Conservation (phyloP, 2,797 vertebrate genomes). For the Mastacembelus armatus region DNA sequence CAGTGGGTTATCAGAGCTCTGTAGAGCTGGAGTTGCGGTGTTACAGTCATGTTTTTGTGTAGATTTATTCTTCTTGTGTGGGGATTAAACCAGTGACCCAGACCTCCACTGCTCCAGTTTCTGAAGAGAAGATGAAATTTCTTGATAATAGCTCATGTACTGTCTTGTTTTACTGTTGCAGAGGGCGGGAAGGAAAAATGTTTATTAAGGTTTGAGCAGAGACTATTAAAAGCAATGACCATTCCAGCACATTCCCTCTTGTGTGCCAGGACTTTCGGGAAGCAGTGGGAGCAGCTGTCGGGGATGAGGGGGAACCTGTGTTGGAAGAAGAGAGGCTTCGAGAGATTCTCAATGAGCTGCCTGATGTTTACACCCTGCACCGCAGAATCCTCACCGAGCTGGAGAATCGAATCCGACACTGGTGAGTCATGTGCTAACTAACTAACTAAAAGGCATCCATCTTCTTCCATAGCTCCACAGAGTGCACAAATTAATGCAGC, state of each 20-base stretch:
- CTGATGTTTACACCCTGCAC: slow-evolving; percentile 90
- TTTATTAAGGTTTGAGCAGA: not conserved
- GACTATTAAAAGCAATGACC: not conserved
- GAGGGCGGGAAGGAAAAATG: not conserved
- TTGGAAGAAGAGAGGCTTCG: slow-evolving; percentile 86
- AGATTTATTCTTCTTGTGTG: not conserved
- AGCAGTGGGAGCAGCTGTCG: slow-evolving; percentile 80
- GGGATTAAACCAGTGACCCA: slow-evolving; percentile 9
- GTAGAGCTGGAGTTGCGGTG: not conserved
- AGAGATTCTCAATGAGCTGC: slow-evolving; percentile 89
- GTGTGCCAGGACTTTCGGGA: slow-evolving; percentile 87
- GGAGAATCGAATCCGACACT: slow-evolving; percentile 87
- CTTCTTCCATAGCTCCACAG: not conserved
- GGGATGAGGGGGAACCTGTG: slow-evolving; percentile 79
- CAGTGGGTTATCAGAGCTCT: too few species aligned
- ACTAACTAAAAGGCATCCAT: not conserved
- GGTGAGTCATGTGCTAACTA: slow-evolving; percentile 80
- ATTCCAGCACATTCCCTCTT: not conserved
- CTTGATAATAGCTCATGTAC: slow-evolving; percentile 21
- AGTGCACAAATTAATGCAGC: slow-evolving; percentile 1
- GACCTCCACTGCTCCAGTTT: not conserved
- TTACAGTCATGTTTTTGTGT: not conserved
- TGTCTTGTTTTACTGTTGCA: not conserved
- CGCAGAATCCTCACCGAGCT: slow-evolving; percentile 88
- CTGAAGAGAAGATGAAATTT: slow-evolving; percentile 23